phyloP scores from a whole-genome alignment of 2,888 invertebrate species.

The Euspilapteryx auroguttella region DNA sequence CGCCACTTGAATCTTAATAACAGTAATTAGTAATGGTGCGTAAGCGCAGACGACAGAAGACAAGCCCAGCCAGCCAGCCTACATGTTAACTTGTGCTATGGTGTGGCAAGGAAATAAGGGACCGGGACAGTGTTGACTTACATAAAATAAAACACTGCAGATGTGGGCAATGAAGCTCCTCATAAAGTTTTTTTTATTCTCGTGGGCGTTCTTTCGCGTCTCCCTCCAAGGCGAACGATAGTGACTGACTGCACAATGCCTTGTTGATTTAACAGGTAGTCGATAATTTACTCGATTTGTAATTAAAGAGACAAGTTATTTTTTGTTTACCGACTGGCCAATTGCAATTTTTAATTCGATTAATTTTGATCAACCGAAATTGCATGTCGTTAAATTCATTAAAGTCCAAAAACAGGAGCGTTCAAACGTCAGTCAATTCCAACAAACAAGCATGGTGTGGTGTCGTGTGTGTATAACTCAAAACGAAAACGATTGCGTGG shows the following conservation, averaged over 20 bases:
- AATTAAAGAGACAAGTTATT: background rate
- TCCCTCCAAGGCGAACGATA: background rate
- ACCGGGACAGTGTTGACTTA: background rate
- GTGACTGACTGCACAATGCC: background rate
- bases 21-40: slow-evolving; percentile 1
- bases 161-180: background rate
- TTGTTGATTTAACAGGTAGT: background rate
- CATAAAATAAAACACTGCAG: too few species aligned
- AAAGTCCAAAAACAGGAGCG: slow-evolving; percentile 5
- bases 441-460: slow-evolving; percentile 3
- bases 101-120: background rate
- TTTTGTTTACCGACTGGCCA: too few species aligned
- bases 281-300: background rate
- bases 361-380: too few species aligned
- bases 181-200: background rate
- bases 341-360: too few species aligned
- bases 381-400: too few species aligned
- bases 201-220: background rate
- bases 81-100: background rate
- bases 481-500: slow-evolving; percentile 7
- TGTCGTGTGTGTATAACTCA: slow-evolving; percentile 5
- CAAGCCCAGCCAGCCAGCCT: slow-evolving; percentile 1
- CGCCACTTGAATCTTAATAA: background rate
- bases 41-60: slow-evolving; percentile 2
- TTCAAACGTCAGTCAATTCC: slow-evolving; percentile 3